Conservation (phyloP, 2,113 vertebrate genomes). For the Ochotona princeps region DNA sequence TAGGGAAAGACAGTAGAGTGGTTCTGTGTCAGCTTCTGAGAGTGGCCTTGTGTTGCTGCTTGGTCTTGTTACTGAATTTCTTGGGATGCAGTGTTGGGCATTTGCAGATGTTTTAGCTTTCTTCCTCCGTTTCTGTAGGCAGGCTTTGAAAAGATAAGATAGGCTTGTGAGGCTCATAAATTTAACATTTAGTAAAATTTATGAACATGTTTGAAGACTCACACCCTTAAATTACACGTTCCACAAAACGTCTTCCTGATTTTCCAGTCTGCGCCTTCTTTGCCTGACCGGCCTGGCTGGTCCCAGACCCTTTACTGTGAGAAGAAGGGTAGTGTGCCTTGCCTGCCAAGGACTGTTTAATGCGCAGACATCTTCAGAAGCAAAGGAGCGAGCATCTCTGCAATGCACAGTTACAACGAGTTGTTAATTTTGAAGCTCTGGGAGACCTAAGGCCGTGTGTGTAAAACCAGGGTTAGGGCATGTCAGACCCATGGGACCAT, state of each 20-base stretch:
- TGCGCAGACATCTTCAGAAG: background rate
- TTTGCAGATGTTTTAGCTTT: constrained; percentile 4
- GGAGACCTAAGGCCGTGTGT: background rate
- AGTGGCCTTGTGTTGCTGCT: background rate
- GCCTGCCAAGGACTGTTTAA: background rate
- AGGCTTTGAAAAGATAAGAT: background rate
- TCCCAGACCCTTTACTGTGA: background rate
- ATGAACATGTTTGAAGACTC: background rate
- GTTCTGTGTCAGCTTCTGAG: constrained; percentile 2
- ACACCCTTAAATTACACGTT: constrained; percentile 19
- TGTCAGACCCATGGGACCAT: too few relatives aligned
- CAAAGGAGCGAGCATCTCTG: background rate
- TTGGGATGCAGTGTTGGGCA: background rate
- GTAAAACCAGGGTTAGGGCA: too few relatives aligned
- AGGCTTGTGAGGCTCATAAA: background rate
- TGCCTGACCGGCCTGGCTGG: background rate
- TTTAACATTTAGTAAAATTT: background rate
- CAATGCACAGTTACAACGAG: background rate
- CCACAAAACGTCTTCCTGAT: background rate
- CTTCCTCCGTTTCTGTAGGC: background rate
- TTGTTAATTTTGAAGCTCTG: constrained; percentile 41
- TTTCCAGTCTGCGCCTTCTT: constrained; percentile 17
- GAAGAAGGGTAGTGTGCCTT: background rate
- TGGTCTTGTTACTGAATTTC: constrained; percentile 42
- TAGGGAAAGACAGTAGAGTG: background rate